Percentiles rank a stretch among this genome's conserved stretches.
These are phyloP conservation scores for Pyrochroa serraticornis DNA, from an alignment of 2,888 invertebrate genomes.

Conservation along the genomic window DNA sequence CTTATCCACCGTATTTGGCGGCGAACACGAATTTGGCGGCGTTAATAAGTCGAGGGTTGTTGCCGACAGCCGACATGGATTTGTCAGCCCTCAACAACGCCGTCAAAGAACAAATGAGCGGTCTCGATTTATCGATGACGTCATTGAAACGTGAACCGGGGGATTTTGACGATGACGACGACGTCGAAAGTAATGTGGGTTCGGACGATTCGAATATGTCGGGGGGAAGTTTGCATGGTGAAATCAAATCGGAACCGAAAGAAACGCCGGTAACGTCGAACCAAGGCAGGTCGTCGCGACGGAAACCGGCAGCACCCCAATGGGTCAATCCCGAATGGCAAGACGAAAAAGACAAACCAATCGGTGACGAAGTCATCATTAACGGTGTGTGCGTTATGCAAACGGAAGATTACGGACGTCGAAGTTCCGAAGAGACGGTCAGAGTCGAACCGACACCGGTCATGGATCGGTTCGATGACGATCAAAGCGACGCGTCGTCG, in stretches of 20 bases:
- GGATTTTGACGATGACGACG: slow-evolving; percentile 82
- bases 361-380: slow-evolving; percentile 82
- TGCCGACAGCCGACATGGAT: slow-evolving; percentile 67
- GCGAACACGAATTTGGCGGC: slow-evolving; percentile 79
- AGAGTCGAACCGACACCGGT: slow-evolving; percentile 79
- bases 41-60: slow-evolving; percentile 71
- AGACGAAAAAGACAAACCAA: slow-evolving; percentile 69
- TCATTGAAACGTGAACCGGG: slow-evolving; percentile 78
- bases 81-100: slow-evolving; percentile 62
- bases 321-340: slow-evolving; percentile 97
- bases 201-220: slow-evolving; percentile 68
- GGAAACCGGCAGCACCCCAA: slow-evolving; percentile 96
- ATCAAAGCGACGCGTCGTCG: slow-evolving; percentile 60
- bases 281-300: slow-evolving; percentile 63
- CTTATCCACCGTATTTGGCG: slow-evolving; percentile 79
- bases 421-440: slow-evolving; percentile 69
- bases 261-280: slow-evolving; percentile 49
- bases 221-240: slow-evolving; percentile 53
- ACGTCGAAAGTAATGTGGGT: slow-evolving; percentile 76
- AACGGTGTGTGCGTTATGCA: slow-evolving; percentile 94
- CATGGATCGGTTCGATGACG: slow-evolving; percentile 66
- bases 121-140: slow-evolving; percentile 87
- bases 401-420: slow-evolving; percentile 72
- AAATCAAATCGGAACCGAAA: slow-evolving; percentile 65
- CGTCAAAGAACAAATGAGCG: slow-evolving; percentile 81